These are phyloP conservation scores for Leptinotarsa tumamoca DNA, from an alignment of 2,888 invertebrate species.

Conservation along the genomic window DNA sequence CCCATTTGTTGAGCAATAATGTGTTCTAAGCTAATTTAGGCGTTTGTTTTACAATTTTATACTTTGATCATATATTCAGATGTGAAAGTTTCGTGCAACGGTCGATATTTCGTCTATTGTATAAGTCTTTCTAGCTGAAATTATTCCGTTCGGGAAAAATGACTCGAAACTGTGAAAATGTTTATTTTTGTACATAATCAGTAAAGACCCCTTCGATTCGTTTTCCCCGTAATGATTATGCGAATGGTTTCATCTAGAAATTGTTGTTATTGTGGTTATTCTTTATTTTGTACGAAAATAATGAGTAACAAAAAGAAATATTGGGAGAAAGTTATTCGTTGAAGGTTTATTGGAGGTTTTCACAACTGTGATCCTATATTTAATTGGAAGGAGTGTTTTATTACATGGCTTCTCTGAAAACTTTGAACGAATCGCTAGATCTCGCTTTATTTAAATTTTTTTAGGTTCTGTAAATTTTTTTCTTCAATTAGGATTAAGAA, in stretches of 20 bases:
- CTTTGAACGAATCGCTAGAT: neutral
- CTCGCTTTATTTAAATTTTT: constrained; percentile 12
- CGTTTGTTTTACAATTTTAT: neutral
- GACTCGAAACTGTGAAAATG: constrained; percentile 25
- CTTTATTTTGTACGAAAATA: constrained; percentile 31
- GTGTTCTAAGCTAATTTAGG: neutral
- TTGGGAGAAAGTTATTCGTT: neutral
- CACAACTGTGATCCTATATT: no score
- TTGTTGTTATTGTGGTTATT: constrained; percentile 32
- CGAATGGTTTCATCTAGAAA: constrained; percentile 24
- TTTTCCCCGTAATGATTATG: constrained; percentile 29
- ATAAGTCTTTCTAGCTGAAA: constrained; percentile 7
- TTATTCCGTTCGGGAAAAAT: constrained; percentile 7
- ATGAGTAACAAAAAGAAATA: constrained; percentile 27
- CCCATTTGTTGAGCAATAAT: neutral
- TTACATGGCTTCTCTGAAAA: neutral
- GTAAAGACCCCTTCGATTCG: constrained; percentile 26
- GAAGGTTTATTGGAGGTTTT: neutral
- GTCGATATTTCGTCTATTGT: constrained; percentile 7
- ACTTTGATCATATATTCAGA: neutral
- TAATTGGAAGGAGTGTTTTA: neutral
- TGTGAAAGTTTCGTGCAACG: constrained; percentile 11
- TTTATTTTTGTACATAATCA: constrained; percentile 42
- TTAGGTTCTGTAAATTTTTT: constrained; percentile 40
- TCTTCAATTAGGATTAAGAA: constrained; percentile 41